phyloP scores from a whole-genome alignment of 2,888 invertebrate species.

The Tethea ocularis region DNA sequence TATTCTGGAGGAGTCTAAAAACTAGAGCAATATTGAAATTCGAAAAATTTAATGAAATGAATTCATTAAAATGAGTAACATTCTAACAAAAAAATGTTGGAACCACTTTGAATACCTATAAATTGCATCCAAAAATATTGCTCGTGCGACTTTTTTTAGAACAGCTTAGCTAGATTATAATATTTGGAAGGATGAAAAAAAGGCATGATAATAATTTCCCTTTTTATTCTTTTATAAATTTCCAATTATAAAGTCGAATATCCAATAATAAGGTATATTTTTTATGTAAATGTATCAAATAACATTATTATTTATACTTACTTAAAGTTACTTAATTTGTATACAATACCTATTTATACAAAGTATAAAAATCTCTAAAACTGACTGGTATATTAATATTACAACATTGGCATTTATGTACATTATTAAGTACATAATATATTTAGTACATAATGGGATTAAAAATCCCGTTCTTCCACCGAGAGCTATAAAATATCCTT shows the following conservation, averaged over 20 bases:
- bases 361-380: slow-evolving; percentile 57
- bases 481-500: slow-evolving; percentile 51
- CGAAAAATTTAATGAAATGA: too few species aligned
- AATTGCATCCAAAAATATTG: too few species aligned
- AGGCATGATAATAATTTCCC: slow-evolving; percentile 22
- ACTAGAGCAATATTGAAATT: too few species aligned
- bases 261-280: slow-evolving; percentile 21
- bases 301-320: slow-evolving; percentile 29
- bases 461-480: slow-evolving; percentile 50
- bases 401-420: slow-evolving; percentile 47
- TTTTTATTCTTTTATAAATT: slow-evolving; percentile 42
- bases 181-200: not conserved
- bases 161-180: not conserved
- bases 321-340: slow-evolving; percentile 31
- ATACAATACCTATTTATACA: slow-evolving; percentile 47
- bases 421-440: slow-evolving; percentile 1
- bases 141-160: too few species aligned
- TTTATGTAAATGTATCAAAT: slow-evolving; percentile 22
- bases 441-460: slow-evolving; percentile 25
- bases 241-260: slow-evolving; percentile 27
- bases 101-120: too few species aligned
- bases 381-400: slow-evolving; percentile 63
- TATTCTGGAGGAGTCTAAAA: too few species aligned
- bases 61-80: too few species aligned
- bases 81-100: too few species aligned